These are phyloP conservation scores for Chrysocyon brachyurus DNA, from an alignment of 2,797 vertebrate genomes.

Conservation along the genomic window DNA sequence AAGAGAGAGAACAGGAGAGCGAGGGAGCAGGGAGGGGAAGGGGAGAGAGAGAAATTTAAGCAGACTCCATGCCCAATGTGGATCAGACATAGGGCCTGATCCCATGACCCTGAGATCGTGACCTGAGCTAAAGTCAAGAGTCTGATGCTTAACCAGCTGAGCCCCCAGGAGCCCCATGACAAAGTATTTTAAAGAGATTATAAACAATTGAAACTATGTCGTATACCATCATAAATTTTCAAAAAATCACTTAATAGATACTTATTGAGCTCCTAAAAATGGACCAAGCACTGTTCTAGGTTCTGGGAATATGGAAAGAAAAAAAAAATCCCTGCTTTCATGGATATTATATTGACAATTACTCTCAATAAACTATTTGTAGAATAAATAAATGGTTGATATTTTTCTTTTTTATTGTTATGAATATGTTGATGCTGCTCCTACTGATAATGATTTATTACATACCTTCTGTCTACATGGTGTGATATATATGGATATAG, in stretches of 20 bases:
- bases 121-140: background rate
- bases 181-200: slow-evolving; percentile 26
- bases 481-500: background rate
- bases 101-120: background rate
- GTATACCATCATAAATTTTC: background rate
- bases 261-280: background rate
- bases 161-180: background rate
- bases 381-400: background rate
- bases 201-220: background rate
- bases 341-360: background rate
- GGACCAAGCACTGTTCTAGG: background rate
- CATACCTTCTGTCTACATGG: background rate
- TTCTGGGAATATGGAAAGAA: background rate
- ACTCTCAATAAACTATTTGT: background rate
- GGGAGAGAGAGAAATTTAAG: background rate
- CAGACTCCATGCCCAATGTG: background rate
- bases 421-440: background rate
- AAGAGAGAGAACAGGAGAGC: background rate
- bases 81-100: background rate
- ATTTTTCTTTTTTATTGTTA: background rate
- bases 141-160: background rate
- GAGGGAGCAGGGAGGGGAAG: background rate
- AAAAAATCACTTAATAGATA: background rate
- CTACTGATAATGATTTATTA: background rate
- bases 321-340: background rate